Evolutionary conservation across 2,797 vertebrate genomes (phyloP).

Genomic region (Thunnus albacares): DNA sequence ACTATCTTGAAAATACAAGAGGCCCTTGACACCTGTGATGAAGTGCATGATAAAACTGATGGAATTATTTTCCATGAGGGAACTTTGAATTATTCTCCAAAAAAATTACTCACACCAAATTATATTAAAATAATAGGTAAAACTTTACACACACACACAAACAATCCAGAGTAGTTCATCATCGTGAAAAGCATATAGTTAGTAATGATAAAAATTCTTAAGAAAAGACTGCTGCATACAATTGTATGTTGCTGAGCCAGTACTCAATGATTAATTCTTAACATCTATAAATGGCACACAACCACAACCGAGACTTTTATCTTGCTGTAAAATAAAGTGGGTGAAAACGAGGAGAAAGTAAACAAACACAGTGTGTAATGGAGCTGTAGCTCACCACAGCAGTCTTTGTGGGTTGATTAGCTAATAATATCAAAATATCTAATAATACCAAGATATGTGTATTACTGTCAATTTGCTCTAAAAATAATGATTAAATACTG

Average conservation of each 20-base stretch:
- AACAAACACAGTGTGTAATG: background rate
- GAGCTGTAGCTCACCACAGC: background rate
- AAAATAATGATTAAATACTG: too few relatives aligned
- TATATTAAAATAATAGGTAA: background rate
- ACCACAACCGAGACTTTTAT: background rate
- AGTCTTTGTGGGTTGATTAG: background rate
- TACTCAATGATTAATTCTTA: too few relatives aligned
- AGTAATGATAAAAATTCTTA: background rate
- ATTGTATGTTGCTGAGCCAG: too few relatives aligned
- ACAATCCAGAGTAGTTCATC: too few relatives aligned
- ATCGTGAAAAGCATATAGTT: too few relatives aligned
- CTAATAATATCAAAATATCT: background rate
- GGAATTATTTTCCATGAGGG: background rate
- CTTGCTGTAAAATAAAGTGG: background rate
- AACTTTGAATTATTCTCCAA: background rate
- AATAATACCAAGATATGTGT: background rate
- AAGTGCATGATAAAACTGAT: background rate
- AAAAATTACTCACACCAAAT: background rate
- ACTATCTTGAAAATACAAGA: conserved; percentile 36
- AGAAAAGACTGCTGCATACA: background rate
- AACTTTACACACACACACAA: too few relatives aligned
- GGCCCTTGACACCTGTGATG: conserved; percentile 22
- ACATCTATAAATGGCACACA: too few relatives aligned
- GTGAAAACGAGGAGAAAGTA: conserved; percentile 1
- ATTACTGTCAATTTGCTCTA: background rate